phyloP scores from a whole-genome alignment of 2,797 vertebrate species.

The Thripadectes ignobilis region DNA sequence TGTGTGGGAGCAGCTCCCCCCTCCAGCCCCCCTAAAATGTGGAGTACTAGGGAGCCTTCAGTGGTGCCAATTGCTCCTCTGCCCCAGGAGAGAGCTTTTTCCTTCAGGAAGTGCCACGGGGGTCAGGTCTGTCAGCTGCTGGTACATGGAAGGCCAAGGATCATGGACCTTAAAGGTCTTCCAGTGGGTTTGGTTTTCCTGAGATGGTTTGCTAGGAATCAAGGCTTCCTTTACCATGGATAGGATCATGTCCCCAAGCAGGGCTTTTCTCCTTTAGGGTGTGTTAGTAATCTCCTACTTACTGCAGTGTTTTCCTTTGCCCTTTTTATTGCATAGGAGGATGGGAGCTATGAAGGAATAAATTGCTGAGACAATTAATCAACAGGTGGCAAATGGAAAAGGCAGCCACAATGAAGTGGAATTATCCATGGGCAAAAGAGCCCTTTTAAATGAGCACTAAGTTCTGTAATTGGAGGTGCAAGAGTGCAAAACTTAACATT shows the following conservation, averaged over 20 bases:
- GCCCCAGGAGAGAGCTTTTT: neutral
- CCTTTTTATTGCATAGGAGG: neutral
- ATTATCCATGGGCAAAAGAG: neutral
- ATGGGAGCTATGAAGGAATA: neutral
- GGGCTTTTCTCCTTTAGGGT: neutral
- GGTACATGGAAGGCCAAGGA: accelerated
- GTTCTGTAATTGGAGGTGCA: neutral
- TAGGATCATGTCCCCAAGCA: neutral
- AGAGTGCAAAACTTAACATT: neutral
- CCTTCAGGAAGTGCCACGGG: neutral
- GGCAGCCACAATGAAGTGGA: neutral
- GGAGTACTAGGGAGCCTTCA: neutral
- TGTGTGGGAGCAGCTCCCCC: neutral
- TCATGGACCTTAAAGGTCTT: neutral
- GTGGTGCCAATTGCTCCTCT: neutral
- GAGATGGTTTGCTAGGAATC: neutral
- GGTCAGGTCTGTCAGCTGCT: neutral
- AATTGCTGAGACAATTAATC: neutral
- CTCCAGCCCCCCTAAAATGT: neutral
- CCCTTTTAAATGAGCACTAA: neutral
- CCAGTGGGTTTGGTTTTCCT: neutral
- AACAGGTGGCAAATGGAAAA: neutral
- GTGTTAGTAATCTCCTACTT: neutral
- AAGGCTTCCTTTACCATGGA: neutral
- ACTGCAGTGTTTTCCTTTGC: neutral